Percentiles rank a stretch among this genome's conserved stretches.
Evolutionary conservation across 2,797 vertebrate genomes (phyloP).

Genomic region (Scyliorhinus canicula): DNA sequence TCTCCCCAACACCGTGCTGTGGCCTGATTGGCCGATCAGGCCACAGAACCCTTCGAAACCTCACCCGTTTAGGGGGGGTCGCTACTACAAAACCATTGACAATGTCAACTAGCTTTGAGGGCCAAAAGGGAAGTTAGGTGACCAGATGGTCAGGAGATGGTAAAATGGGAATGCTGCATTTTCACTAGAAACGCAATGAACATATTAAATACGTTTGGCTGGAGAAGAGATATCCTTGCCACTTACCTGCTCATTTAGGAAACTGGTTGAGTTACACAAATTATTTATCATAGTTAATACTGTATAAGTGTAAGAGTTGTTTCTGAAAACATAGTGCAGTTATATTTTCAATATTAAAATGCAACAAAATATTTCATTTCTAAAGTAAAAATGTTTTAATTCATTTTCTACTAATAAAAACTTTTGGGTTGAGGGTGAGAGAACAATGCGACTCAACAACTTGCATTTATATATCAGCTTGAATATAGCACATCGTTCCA

Average conservation of each 20-base stretch:
- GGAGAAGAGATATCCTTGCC: background rate
- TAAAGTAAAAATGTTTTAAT: too few relatives aligned
- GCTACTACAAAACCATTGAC: background rate
- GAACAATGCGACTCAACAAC: background rate
- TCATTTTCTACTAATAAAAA: background rate
- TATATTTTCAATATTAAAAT: constrained; percentile 1
- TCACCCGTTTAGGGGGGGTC: too few relatives aligned
- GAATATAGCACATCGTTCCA: background rate
- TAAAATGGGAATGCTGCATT: background rate
- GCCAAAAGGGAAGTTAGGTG: background rate
- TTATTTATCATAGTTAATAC: background rate
- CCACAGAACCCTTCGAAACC: too few relatives aligned
- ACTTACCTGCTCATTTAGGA: background rate
- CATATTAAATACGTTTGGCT: background rate
- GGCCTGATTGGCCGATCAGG: too few relatives aligned
- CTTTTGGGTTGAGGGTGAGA: background rate
- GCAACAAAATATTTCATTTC: background rate
- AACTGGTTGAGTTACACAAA: background rate
- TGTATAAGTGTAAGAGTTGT: background rate
- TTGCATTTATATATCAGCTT: background rate
- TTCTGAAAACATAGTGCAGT: background rate
- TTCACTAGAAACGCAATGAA: background rate
- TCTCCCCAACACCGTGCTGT: too few relatives aligned
- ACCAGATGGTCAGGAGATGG: background rate
- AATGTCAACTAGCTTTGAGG: background rate